Base-by-base conservation (phyloP, 2,797 vertebrate species). In the Squalus acanthias region DNA sequence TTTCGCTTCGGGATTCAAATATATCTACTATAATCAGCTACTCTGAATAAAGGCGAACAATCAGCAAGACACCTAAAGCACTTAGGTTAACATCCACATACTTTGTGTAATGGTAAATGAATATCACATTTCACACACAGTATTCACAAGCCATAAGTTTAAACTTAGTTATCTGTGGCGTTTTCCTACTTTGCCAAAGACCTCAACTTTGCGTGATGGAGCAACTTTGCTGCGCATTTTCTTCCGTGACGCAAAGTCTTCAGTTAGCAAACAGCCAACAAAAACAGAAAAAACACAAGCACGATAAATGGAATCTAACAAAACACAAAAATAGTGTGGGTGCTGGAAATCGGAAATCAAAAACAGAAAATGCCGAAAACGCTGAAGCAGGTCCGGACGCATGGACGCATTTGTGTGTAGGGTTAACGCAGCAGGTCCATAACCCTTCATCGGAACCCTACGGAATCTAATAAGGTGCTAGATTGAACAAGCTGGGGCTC, bases 1-100 rank as follows among this genome's bases (percentile, higher is more conserved):
- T 98, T 98, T 98, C 97, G 98, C 98, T 99, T 98, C 98, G 97
- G 98, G 99, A 98, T 99, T 99, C 99, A 99, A 99, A 99, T 98
- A 98, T 98, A 99, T 99, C 98, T 98, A 98, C 98, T 98, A 99
- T 97, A 98, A 98, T 99, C 99, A 99, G 98, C 98, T 98, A 98
- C 98, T 98, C 98, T 99, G 98, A 99, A 99, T 98, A 98, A 98
- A 98, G 98, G 98, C 97, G 97, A 98, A 98, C 98, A 98, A 98
- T 99, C 98, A 99, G 98, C 97, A 98, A 98, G 98, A 98, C 97
- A 97, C 98, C 98, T 98, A 98, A 98, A 98, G 94, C 94, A 95
- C 94, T 95, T 95, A 95, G 98, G 97, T 98, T 98, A 97, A 97
- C 98, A 97, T 97, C 97, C 98, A 97, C 97, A 97, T 95, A 95